Evolutionary conservation across 30 jellyfish, hydroid and myxozoan genomes (phyloP).

Genomic region (Pelagia noctiluca): DNA sequence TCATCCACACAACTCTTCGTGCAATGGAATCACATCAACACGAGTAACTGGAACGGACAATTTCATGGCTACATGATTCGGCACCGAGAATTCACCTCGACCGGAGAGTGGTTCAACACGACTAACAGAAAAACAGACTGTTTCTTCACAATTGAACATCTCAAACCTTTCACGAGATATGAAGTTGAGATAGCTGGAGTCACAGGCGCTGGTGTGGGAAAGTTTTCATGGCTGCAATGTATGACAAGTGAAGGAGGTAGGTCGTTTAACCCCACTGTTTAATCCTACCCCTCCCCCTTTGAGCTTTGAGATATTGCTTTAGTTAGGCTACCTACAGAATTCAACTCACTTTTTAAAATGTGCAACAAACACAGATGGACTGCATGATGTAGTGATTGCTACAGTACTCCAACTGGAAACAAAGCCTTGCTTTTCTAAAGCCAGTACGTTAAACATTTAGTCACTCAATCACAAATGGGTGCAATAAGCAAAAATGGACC

Average conservation of each 20-base stretch:
- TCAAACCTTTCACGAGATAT: conserved; percentile 17
- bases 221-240: conserved; percentile 51
- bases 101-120: neutral
- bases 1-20: neutral
- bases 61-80: neutral
- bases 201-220: conserved; percentile 59
- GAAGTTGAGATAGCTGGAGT: conserved; percentile 56
- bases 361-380: too few species aligned
- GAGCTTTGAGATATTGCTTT: too few species aligned
- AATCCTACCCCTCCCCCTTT: too few species aligned
- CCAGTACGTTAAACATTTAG: too few species aligned
- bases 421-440: too few species aligned
- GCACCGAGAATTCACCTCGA: neutral
- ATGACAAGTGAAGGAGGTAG: conserved; percentile 60
- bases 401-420: too few species aligned
- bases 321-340: too few species aligned
- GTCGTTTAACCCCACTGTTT: too few species aligned
- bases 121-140: neutral
- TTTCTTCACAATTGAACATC: neutral
- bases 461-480: too few species aligned
- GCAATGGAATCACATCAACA: conserved; percentile 1
- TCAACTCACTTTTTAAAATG: too few species aligned
- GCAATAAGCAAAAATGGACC: too few species aligned
- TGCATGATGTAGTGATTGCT: too few species aligned
- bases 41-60: conserved; percentile 20